phyloP scores from a whole-genome alignment of 2,113 vertebrate species.

The Capricornis sumatraensis region DNA sequence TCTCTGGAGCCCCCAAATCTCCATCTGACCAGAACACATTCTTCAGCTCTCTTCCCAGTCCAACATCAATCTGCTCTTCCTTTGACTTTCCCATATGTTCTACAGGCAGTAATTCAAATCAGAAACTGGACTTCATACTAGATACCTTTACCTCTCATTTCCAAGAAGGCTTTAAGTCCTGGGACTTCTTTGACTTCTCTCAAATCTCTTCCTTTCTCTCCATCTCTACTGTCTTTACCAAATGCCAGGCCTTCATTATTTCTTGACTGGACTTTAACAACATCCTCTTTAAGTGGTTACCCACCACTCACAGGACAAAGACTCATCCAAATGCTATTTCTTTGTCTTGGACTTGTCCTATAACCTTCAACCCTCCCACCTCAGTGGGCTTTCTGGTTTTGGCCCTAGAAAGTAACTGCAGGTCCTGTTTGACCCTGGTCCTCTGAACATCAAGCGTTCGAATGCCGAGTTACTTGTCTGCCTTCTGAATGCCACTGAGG shows the following conservation, averaged over 20 bases:
- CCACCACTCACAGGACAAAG: background rate
- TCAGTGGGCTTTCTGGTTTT: background rate
- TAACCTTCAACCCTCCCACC: background rate
- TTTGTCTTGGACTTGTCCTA: background rate
- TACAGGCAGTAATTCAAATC: background rate
- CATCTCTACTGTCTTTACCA: background rate
- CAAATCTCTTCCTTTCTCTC: background rate
- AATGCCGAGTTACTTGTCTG: background rate
- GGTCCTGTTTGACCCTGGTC: background rate
- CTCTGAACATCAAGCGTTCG: background rate
- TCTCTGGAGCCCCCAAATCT: background rate
- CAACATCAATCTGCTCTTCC: background rate
- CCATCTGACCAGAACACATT: background rate
- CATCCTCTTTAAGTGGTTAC: background rate
- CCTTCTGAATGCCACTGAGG: background rate
- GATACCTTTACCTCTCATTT: background rate
- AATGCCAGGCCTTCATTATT: background rate
- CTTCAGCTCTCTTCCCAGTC: background rate
- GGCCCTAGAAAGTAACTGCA: background rate
- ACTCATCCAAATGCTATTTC: background rate
- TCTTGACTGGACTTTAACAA: background rate
- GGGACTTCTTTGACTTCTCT: background rate
- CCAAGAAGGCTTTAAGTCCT: background rate
- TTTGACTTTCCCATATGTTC: background rate
- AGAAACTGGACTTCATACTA: background rate